phyloP scores from a whole-genome alignment of 1,140 invertebrate genomes.

The Drosophila grimshawi region DNA sequence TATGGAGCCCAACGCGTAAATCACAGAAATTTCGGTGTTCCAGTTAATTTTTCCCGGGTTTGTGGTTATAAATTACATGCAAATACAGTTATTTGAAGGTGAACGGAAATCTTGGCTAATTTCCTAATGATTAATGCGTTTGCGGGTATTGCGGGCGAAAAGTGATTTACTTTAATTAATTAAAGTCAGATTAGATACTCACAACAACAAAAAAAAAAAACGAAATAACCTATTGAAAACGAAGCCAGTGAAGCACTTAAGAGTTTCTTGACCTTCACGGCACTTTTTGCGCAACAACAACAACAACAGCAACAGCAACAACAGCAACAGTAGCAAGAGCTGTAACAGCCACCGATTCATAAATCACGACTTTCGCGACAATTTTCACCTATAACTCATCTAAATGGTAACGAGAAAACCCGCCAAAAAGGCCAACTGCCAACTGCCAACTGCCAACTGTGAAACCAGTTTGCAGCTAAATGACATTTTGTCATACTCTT shows the following conservation, averaged over 20 bases:
- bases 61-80: conserved; percentile 41
- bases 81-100: conserved; percentile 80
- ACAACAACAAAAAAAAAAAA: conserved; percentile 9
- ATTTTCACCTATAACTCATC: conserved; percentile 82
- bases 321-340: conserved; percentile 13
- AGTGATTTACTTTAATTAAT: conserved; percentile 80
- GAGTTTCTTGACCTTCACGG: conserved; percentile 76
- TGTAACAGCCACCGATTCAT: conserved; percentile 60
- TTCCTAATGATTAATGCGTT: conserved; percentile 75
- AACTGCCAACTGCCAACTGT: not conserved
- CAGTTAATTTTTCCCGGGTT: not conserved
- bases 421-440: conserved; percentile 38
- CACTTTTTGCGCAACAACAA: conserved; percentile 35
- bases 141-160: conserved; percentile 49
- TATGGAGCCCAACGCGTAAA: not conserved
- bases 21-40: no score
- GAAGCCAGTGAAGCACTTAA: conserved; percentile 50
- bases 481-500: conserved; percentile 2
- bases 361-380: conserved; percentile 81
- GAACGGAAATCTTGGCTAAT: conserved; percentile 80
- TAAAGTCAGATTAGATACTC: conserved; percentile 51
- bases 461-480: conserved; percentile 56
- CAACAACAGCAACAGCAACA: conserved; percentile 6
- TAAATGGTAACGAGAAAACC: conserved; percentile 71
- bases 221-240: conserved; percentile 30